phyloP scores from a whole-genome alignment of 2,113 vertebrate species.

The Scortum barcoo region DNA sequence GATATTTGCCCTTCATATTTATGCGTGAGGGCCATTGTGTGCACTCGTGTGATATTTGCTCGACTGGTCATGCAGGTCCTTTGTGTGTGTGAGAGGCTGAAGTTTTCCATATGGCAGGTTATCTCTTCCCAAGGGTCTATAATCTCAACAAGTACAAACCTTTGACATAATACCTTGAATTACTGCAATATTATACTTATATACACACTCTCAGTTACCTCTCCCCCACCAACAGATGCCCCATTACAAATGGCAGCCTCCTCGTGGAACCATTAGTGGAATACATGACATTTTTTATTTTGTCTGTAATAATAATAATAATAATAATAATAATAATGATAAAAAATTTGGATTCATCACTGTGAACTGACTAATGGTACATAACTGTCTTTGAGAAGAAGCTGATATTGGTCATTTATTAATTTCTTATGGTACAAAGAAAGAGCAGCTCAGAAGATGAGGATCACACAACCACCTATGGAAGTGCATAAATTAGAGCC shows the following conservation, averaged over 20 bases:
- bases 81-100: background rate
- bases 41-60: slow-evolving; percentile 45
- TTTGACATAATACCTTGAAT: background rate
- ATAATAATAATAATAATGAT: no score
- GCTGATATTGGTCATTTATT: background rate
- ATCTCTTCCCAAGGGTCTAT: background rate
- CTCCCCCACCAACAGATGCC: background rate
- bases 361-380: background rate
- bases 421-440: background rate
- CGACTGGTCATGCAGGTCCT: slow-evolving; percentile 33
- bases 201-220: background rate
- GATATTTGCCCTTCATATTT: slow-evolving; percentile 55
- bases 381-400: background rate
- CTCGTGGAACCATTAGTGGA: no score
- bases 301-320: background rate
- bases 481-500: background rate
- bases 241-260: no score
- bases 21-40: slow-evolving; percentile 1
- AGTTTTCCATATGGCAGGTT: slow-evolving; percentile 10
- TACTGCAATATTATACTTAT: background rate
- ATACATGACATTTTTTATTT: background rate
- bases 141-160: background rate
- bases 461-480: no score
- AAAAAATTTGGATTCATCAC: background rate
- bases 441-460: background rate